Evolutionary conservation across 2,888 invertebrate species (phyloP).

Genomic region (Epinotia ramella): DNA sequence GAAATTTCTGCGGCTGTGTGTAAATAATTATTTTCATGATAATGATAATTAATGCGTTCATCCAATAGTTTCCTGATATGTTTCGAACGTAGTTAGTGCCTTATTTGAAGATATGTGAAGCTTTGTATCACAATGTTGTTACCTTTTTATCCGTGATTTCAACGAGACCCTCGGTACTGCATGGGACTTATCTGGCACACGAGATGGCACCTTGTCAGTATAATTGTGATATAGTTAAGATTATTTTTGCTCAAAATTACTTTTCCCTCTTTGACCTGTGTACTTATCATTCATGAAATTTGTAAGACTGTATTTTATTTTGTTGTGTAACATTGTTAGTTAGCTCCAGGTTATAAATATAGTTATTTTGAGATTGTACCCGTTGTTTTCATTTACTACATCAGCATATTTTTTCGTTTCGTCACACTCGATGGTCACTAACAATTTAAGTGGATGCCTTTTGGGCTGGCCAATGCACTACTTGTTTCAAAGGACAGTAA

Average conservation of each 20-base stretch:
- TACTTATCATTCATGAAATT: constrained; percentile 84
- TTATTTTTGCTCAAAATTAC: constrained; percentile 77
- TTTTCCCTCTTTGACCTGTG: constrained; percentile 70
- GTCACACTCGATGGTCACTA: background rate
- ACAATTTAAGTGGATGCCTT: background rate
- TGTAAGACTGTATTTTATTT: constrained; percentile 84
- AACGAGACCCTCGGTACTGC: background rate
- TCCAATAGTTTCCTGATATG: constrained; percentile 31
- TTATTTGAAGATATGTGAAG: constrained; percentile 59
- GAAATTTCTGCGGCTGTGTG: constrained; percentile 44
- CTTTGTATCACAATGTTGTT: constrained; percentile 40
- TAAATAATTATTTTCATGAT: constrained; percentile 44
- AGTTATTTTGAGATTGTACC: constrained; percentile 78
- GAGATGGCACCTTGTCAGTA: constrained; percentile 65
- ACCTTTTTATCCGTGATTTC: constrained; percentile 20
- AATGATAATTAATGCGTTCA: constrained; percentile 38
- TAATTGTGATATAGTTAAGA: constrained; percentile 77
- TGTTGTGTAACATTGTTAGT: constrained; percentile 82
- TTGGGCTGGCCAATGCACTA: background rate
- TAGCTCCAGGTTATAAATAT: constrained; percentile 82
- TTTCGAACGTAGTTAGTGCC: constrained; percentile 66
- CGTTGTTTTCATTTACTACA: constrained; percentile 53
- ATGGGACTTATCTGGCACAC: constrained; percentile 51
- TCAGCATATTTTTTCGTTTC: background rate
- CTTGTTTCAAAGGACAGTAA: background rate